phyloP scores from a whole-genome alignment of 2,113 vertebrate genomes.

The Arenaria interpres region DNA sequence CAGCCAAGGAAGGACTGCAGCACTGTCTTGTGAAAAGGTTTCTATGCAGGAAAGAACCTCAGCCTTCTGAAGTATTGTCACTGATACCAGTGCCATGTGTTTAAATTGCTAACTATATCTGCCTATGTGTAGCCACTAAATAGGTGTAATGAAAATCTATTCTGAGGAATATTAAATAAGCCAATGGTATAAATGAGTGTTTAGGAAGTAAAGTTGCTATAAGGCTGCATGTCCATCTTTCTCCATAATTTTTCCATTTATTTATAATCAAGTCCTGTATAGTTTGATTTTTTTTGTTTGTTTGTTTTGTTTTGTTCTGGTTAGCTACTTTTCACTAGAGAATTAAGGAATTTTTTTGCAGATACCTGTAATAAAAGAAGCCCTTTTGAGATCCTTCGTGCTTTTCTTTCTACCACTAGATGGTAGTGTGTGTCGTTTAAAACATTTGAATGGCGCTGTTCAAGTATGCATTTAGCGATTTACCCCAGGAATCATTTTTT shows the following conservation, averaged over 20 bases:
- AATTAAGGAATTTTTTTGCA: background rate
- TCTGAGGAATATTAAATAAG: background rate
- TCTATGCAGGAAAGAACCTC: background rate
- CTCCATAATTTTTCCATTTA: background rate
- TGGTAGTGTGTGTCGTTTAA: background rate
- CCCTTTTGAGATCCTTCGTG: background rate
- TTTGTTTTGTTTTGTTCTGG: background rate
- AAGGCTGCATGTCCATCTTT: background rate
- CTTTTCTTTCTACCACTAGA: background rate
- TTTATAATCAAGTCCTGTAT: background rate
- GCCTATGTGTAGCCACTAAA: background rate
- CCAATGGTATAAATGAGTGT: background rate
- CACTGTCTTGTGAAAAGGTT: background rate
- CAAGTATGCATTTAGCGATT: rapidly evolving
- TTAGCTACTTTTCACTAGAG: background rate
- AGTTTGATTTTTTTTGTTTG: background rate
- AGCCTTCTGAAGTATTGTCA: background rate
- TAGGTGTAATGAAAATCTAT: background rate
- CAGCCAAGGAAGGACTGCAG: background rate
- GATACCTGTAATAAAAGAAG: rapidly evolving
- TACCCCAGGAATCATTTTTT: background rate
- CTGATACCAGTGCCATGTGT: background rate
- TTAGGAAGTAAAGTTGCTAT: background rate
- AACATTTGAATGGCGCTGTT: background rate
- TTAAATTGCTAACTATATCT: background rate